Base-by-base conservation (phyloP, 2,888 invertebrate genomes). In the Schizotus pectinicornis region DNA sequence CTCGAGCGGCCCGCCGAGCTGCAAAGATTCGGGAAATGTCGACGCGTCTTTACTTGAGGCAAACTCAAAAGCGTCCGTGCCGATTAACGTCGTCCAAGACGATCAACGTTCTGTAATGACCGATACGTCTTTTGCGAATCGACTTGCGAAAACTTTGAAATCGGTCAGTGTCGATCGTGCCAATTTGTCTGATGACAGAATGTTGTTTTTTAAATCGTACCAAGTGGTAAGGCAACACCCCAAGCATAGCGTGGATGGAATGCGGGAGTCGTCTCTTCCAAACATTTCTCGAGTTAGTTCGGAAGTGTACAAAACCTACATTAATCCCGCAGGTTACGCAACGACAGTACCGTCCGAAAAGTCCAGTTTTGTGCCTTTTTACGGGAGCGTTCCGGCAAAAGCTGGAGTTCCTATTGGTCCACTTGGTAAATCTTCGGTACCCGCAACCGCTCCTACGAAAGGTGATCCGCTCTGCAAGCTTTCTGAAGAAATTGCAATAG, bases 221-320 rank as follows among this genome's bases (percentile, higher is more conserved):
- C 63, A 63, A 42, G 36, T 63, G 9, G 3, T 61, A 7, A 30
- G 32, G 38, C n/a, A 31, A 45, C 35, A 30, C 6, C 37, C 8
- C 12, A 36, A 47, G 14, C 5, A n/a, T 34, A 13, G n/a, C 22
- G 22, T 22, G 22, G 22, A 22, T 22, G 22, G 22, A 22, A 5
- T 22, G 22, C 2, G 5, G 5, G 22, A 22, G 5, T 2, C 5
- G 5, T 22, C 22, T 22, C 3, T 22, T 22, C 5, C 39, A 13
- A 39, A 9, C 14, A 13, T 39, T 12, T 22, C 39, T 3, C 13
- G 39, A 12, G 35, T 35, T 22, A 22, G 5, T 22, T 22, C 22
- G 22, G 22, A 22, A 22, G 22, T 71, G 31, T 73, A 71, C 59
- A 67, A 63, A 52, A 69, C 70, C 5, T 71, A 56, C 42, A 68